Conservation (phyloP, 2,888 invertebrate species). For the Nyleta sp. region DNA sequence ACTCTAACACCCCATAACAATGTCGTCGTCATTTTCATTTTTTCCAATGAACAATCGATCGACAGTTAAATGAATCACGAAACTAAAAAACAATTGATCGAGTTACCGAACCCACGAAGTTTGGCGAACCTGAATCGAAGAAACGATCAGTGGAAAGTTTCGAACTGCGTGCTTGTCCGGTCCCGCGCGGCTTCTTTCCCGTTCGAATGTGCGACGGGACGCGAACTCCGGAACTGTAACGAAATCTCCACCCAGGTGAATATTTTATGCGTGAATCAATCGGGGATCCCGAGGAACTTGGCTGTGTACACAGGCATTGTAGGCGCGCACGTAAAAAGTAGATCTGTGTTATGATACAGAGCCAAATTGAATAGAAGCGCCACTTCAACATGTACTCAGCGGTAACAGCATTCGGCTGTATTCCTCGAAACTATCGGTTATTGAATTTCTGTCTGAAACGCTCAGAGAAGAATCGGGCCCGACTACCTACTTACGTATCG, state of each 20-base stretch:
- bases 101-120: constrained; percentile 13
- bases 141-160: constrained; percentile 30
- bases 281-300: constrained; percentile 65
- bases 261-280: constrained; percentile 77
- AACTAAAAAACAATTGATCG: no score
- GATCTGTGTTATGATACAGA: constrained; percentile 71
- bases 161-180: constrained; percentile 32
- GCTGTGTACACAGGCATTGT: constrained; percentile 59
- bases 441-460: constrained; percentile 76
- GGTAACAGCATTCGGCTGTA: constrained; percentile 67
- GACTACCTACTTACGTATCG: constrained; percentile 58
- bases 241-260: constrained; percentile 76
- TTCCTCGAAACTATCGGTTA: constrained; percentile 74
- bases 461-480: constrained; percentile 58
- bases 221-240: constrained; percentile 74
- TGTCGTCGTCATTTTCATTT: no score
- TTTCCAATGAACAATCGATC: no score
- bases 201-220: constrained; percentile 58
- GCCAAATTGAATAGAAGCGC: constrained; percentile 74
- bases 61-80: no score
- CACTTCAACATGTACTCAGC: constrained; percentile 66
- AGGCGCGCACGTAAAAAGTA: constrained; percentile 57
- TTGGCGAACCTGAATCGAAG: constrained; percentile 21
- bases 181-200: constrained; percentile 15
- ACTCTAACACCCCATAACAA: no score